Conservation (phyloP, 2,888 invertebrate species). For the Parascotia fuliginaria region DNA sequence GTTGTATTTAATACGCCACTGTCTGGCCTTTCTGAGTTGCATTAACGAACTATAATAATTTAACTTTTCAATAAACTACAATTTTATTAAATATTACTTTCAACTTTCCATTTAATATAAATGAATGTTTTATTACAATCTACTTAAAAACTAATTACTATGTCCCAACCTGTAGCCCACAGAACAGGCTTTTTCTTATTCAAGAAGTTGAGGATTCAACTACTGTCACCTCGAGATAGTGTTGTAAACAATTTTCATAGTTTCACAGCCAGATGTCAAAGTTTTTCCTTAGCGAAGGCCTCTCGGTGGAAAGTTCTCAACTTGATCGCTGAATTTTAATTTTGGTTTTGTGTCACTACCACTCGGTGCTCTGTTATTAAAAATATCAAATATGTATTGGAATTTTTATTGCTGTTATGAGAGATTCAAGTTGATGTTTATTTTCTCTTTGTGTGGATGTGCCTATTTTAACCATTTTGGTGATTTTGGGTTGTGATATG, state of each 20-base stretch:
- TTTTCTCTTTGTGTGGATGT: neutral
- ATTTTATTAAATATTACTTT: too few relatives aligned
- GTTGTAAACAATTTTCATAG: constrained; percentile 52
- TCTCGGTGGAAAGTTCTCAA: constrained; percentile 37
- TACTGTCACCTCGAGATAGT: constrained; percentile 24
- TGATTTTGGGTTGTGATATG: too few relatives aligned
- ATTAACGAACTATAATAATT: too few relatives aligned
- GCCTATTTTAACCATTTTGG: too few relatives aligned
- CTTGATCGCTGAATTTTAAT: constrained; percentile 48
- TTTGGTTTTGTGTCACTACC: constrained; percentile 19
- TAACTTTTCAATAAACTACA: too few relatives aligned
- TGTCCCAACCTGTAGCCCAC: neutral
- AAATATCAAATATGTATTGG: constrained; percentile 19
- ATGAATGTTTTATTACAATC: too few relatives aligned
- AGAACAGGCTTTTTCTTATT: neutral
- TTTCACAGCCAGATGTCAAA: constrained; percentile 50
- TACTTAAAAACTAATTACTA: too few relatives aligned
- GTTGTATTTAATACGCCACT: too few relatives aligned
- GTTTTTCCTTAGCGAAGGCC: constrained; percentile 30
- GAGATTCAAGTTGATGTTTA: neutral
- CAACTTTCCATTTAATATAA: too few relatives aligned
- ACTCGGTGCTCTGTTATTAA: constrained; percentile 20
- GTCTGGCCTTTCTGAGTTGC: too few relatives aligned
- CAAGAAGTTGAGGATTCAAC: constrained; percentile 1
- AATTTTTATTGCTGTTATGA: neutral